phyloP scores from a whole-genome alignment of 2,113 vertebrate species.

The Ivindomyrus marchei region DNA sequence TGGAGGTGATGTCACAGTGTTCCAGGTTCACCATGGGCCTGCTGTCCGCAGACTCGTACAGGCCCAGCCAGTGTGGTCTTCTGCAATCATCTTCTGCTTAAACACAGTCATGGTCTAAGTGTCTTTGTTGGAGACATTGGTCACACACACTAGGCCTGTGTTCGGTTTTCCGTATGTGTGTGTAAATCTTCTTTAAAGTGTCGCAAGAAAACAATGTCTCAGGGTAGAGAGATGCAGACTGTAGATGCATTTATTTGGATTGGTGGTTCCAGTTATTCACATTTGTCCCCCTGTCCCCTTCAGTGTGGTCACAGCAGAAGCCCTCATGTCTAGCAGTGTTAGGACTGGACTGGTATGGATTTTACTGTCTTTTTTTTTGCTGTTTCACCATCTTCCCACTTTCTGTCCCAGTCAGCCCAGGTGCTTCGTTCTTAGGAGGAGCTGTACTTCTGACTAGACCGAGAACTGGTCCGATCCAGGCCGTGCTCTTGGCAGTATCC shows the following conservation, averaged over 20 bases:
- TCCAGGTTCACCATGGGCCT: background rate
- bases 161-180: background rate
- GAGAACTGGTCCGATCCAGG: conserved; percentile 76
- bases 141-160: background rate
- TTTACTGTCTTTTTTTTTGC: background rate
- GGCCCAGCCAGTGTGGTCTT: background rate
- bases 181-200: background rate
- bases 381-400: background rate
- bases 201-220: background rate
- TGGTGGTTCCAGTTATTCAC: background rate
- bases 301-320: background rate
- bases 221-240: background rate
- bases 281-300: background rate
- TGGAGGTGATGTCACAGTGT: background rate
- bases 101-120: background rate
- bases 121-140: background rate
- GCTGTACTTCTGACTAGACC: conserved; percentile 78
- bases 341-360: background rate
- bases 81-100: background rate
- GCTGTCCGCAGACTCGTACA: background rate
- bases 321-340: background rate
- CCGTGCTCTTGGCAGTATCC: conserved; percentile 69
- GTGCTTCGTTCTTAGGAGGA: conserved; percentile 53
- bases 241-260: background rate
- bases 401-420: background rate